A percentile compares a stretch with the other conserved stretches of the same genome.
Evolutionary conservation across 1,140 invertebrate genomes (phyloP).

Genomic region (Ectropis grisescens): DNA sequence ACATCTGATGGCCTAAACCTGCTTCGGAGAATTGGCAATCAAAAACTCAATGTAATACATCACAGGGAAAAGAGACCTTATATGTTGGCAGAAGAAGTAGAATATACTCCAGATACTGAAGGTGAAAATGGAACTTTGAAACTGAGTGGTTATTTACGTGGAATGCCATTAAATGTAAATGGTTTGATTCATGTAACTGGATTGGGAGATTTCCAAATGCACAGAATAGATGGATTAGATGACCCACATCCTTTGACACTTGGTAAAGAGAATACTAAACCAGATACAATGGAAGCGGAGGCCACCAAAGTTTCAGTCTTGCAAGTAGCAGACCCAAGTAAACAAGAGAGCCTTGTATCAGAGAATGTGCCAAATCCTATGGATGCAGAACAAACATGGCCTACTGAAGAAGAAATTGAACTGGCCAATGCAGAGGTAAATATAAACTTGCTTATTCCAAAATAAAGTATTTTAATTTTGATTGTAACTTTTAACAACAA

Average conservation of each 20-base stretch:
- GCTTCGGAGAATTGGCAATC: slow-evolving; percentile 83
- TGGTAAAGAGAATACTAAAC: slow-evolving; percentile 47
- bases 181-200: slow-evolving; percentile 90
- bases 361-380: slow-evolving; percentile 91
- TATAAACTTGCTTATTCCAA: too few species aligned
- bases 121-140: slow-evolving; percentile 80
- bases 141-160: slow-evolving; percentile 88
- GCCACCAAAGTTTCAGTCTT: slow-evolving; percentile 68
- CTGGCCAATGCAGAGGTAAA: slow-evolving; percentile 75
- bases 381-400: slow-evolving; percentile 97
- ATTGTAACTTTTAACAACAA: too few species aligned
- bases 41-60: slow-evolving; percentile 81
- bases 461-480: too few species aligned
- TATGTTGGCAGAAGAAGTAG: slow-evolving; percentile 83
- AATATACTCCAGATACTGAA: slow-evolving; percentile 74
- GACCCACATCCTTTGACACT: slow-evolving; percentile 84
- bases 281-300: slow-evolving; percentile 48
- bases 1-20: slow-evolving; percentile 83
- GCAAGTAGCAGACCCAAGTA: slow-evolving; percentile 75
- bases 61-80: slow-evolving; percentile 85
- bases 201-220: slow-evolving; percentile 93
- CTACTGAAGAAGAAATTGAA: slow-evolving; percentile 90
- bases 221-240: slow-evolving; percentile 78
- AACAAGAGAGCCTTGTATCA: slow-evolving; percentile 82
- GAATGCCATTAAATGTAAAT: slow-evolving; percentile 87